Conservation (phyloP, 1,140 invertebrate species). For the Holotrichia oblita region DNA sequence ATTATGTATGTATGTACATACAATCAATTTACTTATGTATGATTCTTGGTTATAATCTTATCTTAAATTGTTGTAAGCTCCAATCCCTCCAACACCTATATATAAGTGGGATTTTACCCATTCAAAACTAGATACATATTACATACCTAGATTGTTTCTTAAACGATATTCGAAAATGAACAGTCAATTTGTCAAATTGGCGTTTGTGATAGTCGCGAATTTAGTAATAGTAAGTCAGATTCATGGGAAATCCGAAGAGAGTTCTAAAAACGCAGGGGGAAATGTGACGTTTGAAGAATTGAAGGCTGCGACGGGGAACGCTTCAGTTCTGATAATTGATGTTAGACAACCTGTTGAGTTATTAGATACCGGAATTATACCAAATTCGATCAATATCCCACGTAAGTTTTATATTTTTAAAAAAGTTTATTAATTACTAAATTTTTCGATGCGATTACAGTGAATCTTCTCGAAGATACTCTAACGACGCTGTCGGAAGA, state of each 20-base stretch:
- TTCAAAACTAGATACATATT: background rate
- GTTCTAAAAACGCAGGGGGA: background rate
- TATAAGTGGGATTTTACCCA: too few relatives aligned
- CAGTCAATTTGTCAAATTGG: background rate
- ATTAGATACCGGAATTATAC: background rate
- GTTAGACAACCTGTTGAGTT: background rate
- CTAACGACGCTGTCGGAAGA: constrained; percentile 55
- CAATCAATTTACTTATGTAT: too few relatives aligned
- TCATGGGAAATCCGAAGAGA: background rate
- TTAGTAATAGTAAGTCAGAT: background rate
- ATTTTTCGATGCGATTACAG: background rate
- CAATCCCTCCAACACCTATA: too few relatives aligned
- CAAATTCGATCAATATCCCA: constrained; percentile 3
- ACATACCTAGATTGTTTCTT: background rate
- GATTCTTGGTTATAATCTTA: too few relatives aligned
- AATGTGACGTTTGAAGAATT: background rate
- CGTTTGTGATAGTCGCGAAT: background rate
- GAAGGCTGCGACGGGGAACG: background rate
- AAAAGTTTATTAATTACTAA: background rate
- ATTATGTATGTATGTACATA: too few relatives aligned
- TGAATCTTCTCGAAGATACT: constrained; percentile 55
- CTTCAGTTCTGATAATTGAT: background rate
- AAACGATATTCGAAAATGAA: background rate
- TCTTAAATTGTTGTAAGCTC: too few relatives aligned
- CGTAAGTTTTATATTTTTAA: background rate